A percentile compares a stretch with the other conserved stretches of the same genome.
These are phyloP conservation scores for Dasyornis broadbenti DNA, from an alignment of 2,113 vertebrate genomes.

Conservation along the genomic window DNA sequence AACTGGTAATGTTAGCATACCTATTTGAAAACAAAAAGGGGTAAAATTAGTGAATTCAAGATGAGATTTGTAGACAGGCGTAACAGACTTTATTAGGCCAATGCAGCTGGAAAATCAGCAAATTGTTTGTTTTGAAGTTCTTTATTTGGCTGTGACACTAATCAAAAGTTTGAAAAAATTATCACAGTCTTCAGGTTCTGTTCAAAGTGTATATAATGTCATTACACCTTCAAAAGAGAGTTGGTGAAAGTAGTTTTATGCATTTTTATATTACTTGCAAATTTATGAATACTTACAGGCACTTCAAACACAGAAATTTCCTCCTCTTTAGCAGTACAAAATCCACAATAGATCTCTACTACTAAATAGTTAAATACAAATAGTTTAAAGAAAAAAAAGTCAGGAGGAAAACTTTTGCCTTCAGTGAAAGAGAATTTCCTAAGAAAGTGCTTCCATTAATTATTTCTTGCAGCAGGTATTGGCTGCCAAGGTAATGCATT, in stretches of 20 bases:
- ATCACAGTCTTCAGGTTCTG: neutral
- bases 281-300: neutral
- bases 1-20: neutral
- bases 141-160: neutral
- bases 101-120: neutral
- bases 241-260: conserved; percentile 25
- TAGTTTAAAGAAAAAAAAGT: conserved; percentile 1
- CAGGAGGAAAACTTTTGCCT: neutral
- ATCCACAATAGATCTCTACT: neutral
- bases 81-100: neutral
- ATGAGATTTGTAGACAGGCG: neutral
- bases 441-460: conserved; percentile 48
- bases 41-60: neutral
- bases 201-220: neutral
- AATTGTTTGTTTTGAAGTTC: neutral
- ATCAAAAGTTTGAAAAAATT: neutral
- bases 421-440: conserved; percentile 36
- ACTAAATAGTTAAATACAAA: neutral
- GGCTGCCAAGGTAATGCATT: conserved; percentile 66
- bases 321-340: neutral
- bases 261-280: neutral
- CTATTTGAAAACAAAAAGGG: neutral
- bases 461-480: conserved; percentile 64
- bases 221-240: neutral
- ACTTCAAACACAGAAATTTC: neutral